Base-by-base conservation (phyloP, 2,888 invertebrate genomes). In the Meganola albula region DNA sequence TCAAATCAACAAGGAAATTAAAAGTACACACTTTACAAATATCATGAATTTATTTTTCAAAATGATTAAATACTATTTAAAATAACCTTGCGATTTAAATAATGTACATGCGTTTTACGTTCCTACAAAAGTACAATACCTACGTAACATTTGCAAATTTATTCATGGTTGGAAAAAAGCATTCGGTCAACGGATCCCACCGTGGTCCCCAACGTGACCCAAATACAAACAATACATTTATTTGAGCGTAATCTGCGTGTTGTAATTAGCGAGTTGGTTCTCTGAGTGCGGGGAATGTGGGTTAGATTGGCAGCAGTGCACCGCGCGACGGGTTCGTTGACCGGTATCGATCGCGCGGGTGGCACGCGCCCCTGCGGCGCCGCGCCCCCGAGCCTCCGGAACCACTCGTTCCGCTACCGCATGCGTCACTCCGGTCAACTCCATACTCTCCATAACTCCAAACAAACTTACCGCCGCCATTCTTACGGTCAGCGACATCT, bases 301-400 rank as follows among this genome's bases (percentile, higher is more conserved):
- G 78, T 78, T 79, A 79, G 70, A 71, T 63, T 62, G 62, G 53
- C 72, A 71, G 65, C 74, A 70, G 61, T 78, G 80, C 80, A 78
- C 73, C 78, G 78, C 70, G 68, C 60, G 57, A 54, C 71, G 76
- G 69, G 84, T 79, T 84, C 83, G 72, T 76, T 74, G 83, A 72
- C 83, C 83, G 78, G 61, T 82, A 85, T 85, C 83, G 84, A 85
- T 78, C 84, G 74, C 61, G 70, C 74, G 55, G 53, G 53, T 39
- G 39, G 53, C 60, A 60, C 64, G 64, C 73, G 69, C 70, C 72
- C 68, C 71, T 60, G 66, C 67, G 68, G 68, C 68, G 67, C 70
- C 73, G 66, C 75, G 49, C 66, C 71, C 64, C 56, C 42, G 2
- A 14, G 13, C n/a, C 25, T 24, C 28, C 14, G 31, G 24, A 11